Percentiles rank a stretch among this genome's conserved stretches.
phyloP scores from a whole-genome alignment of 2,113 vertebrate species.

The Erpornis zantholeuca region DNA sequence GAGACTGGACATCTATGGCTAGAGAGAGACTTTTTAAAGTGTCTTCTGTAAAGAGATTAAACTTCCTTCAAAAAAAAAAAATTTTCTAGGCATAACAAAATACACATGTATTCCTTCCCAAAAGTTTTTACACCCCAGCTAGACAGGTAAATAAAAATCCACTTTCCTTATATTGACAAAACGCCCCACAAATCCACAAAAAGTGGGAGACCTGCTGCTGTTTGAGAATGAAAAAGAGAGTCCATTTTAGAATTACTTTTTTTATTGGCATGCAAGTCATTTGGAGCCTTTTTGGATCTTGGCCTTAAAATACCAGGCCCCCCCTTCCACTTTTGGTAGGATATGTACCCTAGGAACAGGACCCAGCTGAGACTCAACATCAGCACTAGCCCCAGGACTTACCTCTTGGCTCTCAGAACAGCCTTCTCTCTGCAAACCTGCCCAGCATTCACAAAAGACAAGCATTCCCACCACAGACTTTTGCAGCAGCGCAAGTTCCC shows the following conservation, averaged over 20 bases:
- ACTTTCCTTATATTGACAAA: not conserved
- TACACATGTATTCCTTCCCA: rapidly evolving
- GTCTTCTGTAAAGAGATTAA: not conserved
- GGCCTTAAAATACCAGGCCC: not conserved
- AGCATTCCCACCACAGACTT: not conserved
- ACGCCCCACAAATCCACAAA: not conserved
- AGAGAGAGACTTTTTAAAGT: not conserved
- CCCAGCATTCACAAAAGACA: not conserved
- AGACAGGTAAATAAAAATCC: not conserved
- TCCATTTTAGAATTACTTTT: not conserved
- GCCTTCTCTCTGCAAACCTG: not conserved
- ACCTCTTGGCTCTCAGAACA: not conserved
- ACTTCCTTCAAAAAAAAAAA: not conserved
- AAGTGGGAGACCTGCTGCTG: not conserved
- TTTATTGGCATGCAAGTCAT: not conserved
- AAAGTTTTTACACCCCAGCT: not conserved
- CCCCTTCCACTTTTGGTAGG: not conserved
- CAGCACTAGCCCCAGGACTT: not conserved
- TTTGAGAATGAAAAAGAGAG: not conserved
- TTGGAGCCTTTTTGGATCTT: not conserved
- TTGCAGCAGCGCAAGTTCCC: not conserved
- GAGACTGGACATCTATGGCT: rapidly evolving
- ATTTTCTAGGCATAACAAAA: not conserved
- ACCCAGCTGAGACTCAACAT: not conserved
- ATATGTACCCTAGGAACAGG: not conserved